These are phyloP conservation scores for Parotocinclus haroldoi DNA, from an alignment of 2,797 vertebrate genomes.

Conservation along the genomic window DNA sequence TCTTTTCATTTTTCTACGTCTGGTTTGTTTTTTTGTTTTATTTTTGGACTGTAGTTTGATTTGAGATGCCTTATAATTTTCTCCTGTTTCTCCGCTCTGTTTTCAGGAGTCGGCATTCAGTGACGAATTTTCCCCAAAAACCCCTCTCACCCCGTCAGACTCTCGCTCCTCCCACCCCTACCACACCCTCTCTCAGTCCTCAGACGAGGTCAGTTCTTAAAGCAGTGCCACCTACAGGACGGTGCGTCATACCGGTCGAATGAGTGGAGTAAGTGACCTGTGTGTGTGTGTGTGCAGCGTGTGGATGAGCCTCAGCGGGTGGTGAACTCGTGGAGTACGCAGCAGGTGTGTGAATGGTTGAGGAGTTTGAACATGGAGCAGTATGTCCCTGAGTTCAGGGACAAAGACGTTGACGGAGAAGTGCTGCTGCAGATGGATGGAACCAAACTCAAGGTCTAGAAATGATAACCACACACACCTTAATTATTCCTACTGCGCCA, in stretches of 20 bases:
- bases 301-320: conserved; percentile 72
- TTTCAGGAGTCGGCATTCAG: conserved; percentile 81
- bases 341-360: conserved; percentile 87
- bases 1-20: too few species aligned
- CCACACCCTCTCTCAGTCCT: conserved; percentile 84
- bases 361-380: conserved; percentile 79
- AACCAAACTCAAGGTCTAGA: conserved; percentile 77
- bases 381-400: conserved; percentile 72
- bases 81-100: neutral
- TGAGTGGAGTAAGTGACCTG: too few species aligned
- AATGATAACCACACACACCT: too few species aligned
- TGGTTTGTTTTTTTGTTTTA: neutral
- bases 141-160: conserved; percentile 66
- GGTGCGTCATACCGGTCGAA: neutral
- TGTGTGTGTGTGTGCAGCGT: conserved; percentile 60
- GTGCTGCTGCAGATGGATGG: conserved; percentile 80
- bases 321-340: conserved; percentile 77
- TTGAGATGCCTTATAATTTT: too few species aligned
- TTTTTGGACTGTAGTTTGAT: neutral
- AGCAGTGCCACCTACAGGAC: too few species aligned
- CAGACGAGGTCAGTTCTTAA: conserved; percentile 73
- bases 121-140: conserved; percentile 77
- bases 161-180: conserved; percentile 81
- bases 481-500: too few species aligned
- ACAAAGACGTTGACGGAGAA: conserved; percentile 73